phyloP scores from a whole-genome alignment of 2,113 vertebrate genomes.

The Paracyprichromis sp. region DNA sequence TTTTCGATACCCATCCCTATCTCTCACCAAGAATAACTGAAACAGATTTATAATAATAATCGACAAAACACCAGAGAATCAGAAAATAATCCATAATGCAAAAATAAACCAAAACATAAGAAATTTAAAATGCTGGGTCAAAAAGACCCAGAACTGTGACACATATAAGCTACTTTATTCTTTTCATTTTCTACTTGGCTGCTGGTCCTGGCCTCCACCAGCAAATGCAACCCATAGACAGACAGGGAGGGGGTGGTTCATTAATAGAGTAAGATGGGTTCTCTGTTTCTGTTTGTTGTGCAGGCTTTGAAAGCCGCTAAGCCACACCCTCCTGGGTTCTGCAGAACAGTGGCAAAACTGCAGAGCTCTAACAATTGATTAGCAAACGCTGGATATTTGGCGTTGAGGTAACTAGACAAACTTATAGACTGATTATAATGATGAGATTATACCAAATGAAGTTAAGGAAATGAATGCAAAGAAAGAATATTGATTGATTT shows the following conservation, averaged over 20 bases:
- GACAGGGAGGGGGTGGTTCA: constrained; percentile 65
- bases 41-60: not conserved
- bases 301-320: constrained; percentile 58
- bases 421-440: not conserved
- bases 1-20: not conserved
- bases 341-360: not conserved
- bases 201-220: not conserved
- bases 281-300: constrained; percentile 59
- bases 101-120: not conserved
- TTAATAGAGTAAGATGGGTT: constrained; percentile 52
- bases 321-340: constrained; percentile 16
- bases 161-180: constrained; percentile 13
- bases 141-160: fast-evolving
- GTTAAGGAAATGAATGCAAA: not conserved
- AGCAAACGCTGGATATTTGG: constrained; percentile 8
- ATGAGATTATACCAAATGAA: not conserved
- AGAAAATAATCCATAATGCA: not conserved
- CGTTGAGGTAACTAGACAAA: not conserved
- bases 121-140: not conserved
- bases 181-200: not conserved
- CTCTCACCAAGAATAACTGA: not conserved
- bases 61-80: fast-evolving
- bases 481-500: not conserved
- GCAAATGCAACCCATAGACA: constrained; percentile 56
- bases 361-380: not conserved